Conservation (phyloP, 2,113 vertebrate genomes). For the Scomber scombrus region DNA sequence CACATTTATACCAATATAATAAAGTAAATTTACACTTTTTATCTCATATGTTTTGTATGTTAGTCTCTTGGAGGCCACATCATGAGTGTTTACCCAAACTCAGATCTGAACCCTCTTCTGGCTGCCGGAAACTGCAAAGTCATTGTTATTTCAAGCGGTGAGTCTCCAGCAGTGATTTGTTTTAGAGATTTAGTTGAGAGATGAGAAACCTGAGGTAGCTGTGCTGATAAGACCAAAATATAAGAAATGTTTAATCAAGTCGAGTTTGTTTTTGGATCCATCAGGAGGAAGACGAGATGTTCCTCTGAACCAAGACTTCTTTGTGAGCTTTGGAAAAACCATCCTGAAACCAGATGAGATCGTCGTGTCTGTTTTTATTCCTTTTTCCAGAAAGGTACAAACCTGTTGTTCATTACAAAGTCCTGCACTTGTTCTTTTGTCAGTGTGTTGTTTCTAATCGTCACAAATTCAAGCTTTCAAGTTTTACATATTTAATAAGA, state of each 20-base stretch:
- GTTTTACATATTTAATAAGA: no score
- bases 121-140: slow-evolving; percentile 88
- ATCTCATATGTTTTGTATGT: background rate
- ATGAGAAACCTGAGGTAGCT: background rate
- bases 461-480: no score
- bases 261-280: background rate
- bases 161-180: background rate
- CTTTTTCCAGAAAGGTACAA: slow-evolving; percentile 86
- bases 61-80: slow-evolving; percentile 92
- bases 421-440: no score
- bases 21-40: no score
- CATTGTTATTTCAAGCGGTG: slow-evolving; percentile 85
- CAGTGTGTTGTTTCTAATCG: no score
- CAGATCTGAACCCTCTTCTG: slow-evolving; percentile 92
- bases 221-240: no score
- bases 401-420: no score
- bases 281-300: slow-evolving; percentile 82
- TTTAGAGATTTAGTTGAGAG: background rate
- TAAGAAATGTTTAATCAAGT: no score
- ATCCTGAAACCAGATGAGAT: slow-evolving; percentile 87
- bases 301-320: slow-evolving; percentile 88
- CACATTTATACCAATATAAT: background rate
- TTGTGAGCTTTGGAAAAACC: slow-evolving; percentile 81
- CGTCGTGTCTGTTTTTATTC: slow-evolving; percentile 88
- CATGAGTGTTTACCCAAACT: slow-evolving; percentile 88